Evolutionary conservation across 2,888 invertebrate genomes (phyloP).

Genomic region (Caenorhabditis angaria): DNA sequence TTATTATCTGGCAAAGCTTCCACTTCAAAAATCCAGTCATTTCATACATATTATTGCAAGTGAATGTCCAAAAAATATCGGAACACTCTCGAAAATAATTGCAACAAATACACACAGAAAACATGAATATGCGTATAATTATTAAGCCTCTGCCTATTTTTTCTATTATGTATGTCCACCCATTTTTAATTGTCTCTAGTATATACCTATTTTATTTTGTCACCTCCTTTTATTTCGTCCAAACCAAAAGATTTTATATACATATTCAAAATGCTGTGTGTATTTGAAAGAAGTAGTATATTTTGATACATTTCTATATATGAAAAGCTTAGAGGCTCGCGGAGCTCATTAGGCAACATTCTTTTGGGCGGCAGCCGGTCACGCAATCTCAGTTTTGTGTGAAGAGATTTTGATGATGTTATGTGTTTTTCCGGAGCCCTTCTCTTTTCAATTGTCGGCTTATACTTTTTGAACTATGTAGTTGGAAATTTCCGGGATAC

Average conservation of each 20-base stretch:
- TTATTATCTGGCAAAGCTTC: too few species aligned
- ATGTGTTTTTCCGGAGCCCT: not conserved
- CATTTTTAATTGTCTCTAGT: not conserved
- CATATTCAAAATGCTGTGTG: too few species aligned
- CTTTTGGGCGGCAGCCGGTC: not conserved
- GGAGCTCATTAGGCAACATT: not conserved
- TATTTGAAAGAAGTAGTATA: too few species aligned
- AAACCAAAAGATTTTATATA: too few species aligned
- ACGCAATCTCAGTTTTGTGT: not conserved
- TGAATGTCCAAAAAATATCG: too few species aligned
- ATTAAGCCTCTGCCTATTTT: not conserved
- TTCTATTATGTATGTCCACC: not conserved
- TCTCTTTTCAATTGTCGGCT: too few species aligned
- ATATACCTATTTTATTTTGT: not conserved
- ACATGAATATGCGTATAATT: too few species aligned
- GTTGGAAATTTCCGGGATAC: too few species aligned
- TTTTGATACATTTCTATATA: too few species aligned
- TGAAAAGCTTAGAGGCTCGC: not conserved
- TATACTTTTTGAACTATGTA: too few species aligned
- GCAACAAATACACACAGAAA: not conserved
- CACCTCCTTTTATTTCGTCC: too few species aligned
- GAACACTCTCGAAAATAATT: not conserved
- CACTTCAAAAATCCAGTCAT: constrained; percentile 4
- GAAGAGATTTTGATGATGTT: constrained; percentile 4
- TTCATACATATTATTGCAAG: not conserved